Evolutionary conservation across 2,797 vertebrate species (phyloP), one percentile per base, ranked within the genome.

Genomic region (Varecia variegata): DNA sequence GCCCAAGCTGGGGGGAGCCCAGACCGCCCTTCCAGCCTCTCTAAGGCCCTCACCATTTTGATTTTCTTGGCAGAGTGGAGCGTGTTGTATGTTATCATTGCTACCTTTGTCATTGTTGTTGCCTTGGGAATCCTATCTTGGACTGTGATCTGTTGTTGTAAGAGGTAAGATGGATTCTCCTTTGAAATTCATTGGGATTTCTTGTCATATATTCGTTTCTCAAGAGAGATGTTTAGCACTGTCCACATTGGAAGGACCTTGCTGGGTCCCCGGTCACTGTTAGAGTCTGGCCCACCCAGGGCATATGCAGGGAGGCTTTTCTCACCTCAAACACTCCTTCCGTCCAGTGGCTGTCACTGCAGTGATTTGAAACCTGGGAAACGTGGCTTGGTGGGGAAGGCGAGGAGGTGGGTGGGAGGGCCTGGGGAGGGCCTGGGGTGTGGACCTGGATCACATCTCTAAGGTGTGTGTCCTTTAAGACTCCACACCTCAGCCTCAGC

Each of bases 41-140:
- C 65, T 68, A 62, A 17, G 47, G 2, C 35, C 45, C 56, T 93
- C 27, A 73, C 76, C 83, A 43, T 93, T 96, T 85, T 76, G 40
- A 93, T 97, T 97, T 91, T 97, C 92, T 97, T 94, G 98, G 85
- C 99, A 99, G 99, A 99, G 92, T 99, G 99, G 99, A 99, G 99
- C 1, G 99, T 99, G n/a, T 99, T 99, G n/a, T 99, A 99, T 27
- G 99, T 99, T 87, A 99, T 99, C 30, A 99, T 99, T 79, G 99
- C 99, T 2, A 99, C 99, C 15, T 99, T 99, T 43, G 98, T 99
- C 98, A 99, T 99, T 21, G 98, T 99, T 96, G 99, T 99, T 91
- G 99, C 99, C 83, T 95, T 99, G 35, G 99, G 99, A 85, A 99
- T 99, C 82, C 88, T 99, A 70, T 98, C 99, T 30, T 99, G 99